Percentiles rank a stretch among this genome's conserved stretches.
Conservation (phyloP, 2,113 vertebrate species). For the Hepsetus odoe region DNA sequence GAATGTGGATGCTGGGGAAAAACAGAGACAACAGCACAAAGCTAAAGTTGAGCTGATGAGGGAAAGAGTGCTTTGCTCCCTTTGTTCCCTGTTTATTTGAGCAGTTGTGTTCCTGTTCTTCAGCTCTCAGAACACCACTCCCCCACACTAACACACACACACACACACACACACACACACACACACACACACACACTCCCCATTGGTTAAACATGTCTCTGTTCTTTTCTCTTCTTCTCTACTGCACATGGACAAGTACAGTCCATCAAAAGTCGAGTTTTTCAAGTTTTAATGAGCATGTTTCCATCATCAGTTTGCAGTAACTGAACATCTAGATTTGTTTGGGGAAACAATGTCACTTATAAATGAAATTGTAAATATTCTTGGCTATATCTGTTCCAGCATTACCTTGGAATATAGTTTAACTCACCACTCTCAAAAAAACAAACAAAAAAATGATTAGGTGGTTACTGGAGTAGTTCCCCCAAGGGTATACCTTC, state of each 20-base stretch:
- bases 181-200: constrained; percentile 34
- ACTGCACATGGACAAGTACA: background rate
- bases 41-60: constrained; percentile 40
- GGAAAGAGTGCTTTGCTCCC: constrained; percentile 37
- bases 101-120: background rate
- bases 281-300: background rate
- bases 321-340: background rate
- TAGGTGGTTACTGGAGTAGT: too few relatives aligned
- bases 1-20: constrained; percentile 31
- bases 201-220: constrained; percentile 16
- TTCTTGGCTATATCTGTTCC: background rate
- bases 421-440: too few relatives aligned
- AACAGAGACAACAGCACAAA: constrained; percentile 50
- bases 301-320: background rate
- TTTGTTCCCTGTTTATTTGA: constrained; percentile 43
- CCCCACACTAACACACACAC: too few relatives aligned
- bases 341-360: background rate
- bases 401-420: background rate
- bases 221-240: background rate
- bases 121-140: too few relatives aligned
- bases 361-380: background rate
- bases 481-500: too few relatives aligned
- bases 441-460: too few relatives aligned
- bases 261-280: background rate
- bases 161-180: too few relatives aligned